Evolutionary conservation across 2,888 invertebrate genomes (phyloP).

Genomic region (Drosophila multiciliata): DNA sequence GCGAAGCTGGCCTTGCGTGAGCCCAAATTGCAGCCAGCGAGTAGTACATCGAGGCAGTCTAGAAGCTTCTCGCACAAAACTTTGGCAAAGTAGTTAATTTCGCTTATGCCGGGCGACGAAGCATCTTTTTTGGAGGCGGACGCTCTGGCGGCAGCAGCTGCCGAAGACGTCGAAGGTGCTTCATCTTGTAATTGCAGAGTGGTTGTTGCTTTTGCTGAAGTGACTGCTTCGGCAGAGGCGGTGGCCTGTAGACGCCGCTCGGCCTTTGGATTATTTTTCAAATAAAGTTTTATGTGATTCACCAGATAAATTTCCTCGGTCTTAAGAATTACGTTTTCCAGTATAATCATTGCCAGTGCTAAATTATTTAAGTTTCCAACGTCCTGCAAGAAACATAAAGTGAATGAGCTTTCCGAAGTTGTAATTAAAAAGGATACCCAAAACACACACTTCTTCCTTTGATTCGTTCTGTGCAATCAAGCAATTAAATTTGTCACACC

Average conservation of each 20-base stretch:
- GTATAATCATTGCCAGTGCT: conserved; percentile 84
- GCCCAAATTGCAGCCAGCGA: conserved; percentile 48
- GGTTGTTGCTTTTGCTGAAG: conserved; percentile 38
- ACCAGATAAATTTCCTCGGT: conserved; percentile 85
- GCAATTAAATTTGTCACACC: conserved; percentile 58
- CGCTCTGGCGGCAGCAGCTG: conserved; percentile 56
- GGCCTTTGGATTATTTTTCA: conserved; percentile 83
- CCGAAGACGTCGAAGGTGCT: conserved; percentile 79
- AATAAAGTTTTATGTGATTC: conserved; percentile 85
- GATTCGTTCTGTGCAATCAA: conserved; percentile 26
- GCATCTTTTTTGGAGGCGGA: conserved; percentile 39
- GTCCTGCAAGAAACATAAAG: conserved; percentile 68
- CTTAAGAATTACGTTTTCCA: conserved; percentile 84
- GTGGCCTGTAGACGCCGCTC: conserved; percentile 49
- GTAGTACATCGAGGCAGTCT: conserved; percentile 77
- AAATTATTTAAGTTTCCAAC: conserved; percentile 84
- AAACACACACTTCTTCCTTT: neutral
- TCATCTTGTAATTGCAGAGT: conserved; percentile 60
- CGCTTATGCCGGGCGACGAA: conserved; percentile 67
- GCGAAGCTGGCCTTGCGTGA: conserved; percentile 34
- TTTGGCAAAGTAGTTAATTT: conserved; percentile 85
- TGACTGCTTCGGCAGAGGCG: conserved; percentile 13
- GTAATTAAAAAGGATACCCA: conserved; percentile 67
- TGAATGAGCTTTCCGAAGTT: conserved; percentile 57
- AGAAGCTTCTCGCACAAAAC: conserved; percentile 84